Evolutionary conservation across 2,797 vertebrate genomes (phyloP), one percentile per base, ranked within the genome.

Genomic region (Acanthurus leucopareius): DNA sequence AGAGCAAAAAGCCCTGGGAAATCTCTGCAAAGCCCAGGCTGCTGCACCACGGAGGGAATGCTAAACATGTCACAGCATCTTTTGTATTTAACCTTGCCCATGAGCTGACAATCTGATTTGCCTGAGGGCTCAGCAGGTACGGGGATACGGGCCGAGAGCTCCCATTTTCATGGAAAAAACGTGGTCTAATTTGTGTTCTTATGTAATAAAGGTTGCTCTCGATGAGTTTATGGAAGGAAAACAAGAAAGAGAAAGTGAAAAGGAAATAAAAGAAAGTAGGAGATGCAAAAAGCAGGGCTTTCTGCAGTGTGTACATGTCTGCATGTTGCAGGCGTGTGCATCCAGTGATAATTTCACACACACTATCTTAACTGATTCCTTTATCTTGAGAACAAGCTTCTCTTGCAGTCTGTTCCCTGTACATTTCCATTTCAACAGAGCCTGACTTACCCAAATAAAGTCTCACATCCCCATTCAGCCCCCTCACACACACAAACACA

Each of bases 61-160:
- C 84, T 90, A 88, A 92, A 92, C 92, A 81, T 83, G 84, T 88
- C 72, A 60, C 80, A 77, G 88, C 87, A 85, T 87, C 59, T 84
- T 89, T 88, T 89, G 61, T 83, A 93, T 86, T 89, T 63, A 14
- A 93, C 93, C 92, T 86, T 86, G 94, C 84, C 87, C 77, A 42
- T 69, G 62, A 69, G 73, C 57, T 7, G 66, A 7, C 2, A 0
- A 54, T 75, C 47, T 17, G 79, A 93, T 89, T 94, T 90, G 85
- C 70, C 87, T 70, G 11, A 69, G 58, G 32, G 70, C 51, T 69
- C 61, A 74, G 61, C 77, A 89, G 89, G 90, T 92, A 93, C 94
- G 92, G 91, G 91, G 92, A 95, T 93, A 84, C 5, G 11, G 67
- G 70, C 19, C 14, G 1, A 77, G 6, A 1, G 22, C 54, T 77